Percentiles rank a stretch among this genome's conserved stretches.
These are phyloP conservation scores for Meteorus sp. DNA, from an alignment of 1,140 invertebrate genomes.

Conservation along the genomic window DNA sequence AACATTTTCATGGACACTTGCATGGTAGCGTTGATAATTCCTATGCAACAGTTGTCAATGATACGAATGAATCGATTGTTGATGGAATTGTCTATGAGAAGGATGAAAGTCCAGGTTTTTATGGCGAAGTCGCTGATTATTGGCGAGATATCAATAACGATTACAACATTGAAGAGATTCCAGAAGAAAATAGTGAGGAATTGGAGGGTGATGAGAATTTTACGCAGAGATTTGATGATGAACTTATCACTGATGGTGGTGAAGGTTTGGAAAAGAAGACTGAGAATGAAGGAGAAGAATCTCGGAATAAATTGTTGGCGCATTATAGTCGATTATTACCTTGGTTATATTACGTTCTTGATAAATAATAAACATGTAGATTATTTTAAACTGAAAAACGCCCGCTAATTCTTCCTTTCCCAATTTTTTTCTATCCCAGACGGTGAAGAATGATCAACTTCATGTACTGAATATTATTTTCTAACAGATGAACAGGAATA, in stretches of 20 bases:
- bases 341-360: conserved; percentile 45
- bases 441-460: no score
- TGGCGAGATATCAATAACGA: conserved; percentile 33
- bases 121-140: conserved; percentile 43
- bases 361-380: conserved; percentile 29
- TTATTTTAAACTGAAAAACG: not conserved
- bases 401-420: conserved; percentile 10
- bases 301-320: conserved; percentile 38
- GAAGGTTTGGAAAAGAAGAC: conserved; percentile 13
- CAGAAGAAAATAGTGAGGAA: not conserved
- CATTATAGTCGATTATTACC: conserved; percentile 47
- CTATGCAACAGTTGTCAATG: no score
- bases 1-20: conserved; percentile 43
- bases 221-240: not conserved
- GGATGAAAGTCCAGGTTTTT: conserved; percentile 46
- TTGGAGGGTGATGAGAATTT: conserved; percentile 13
- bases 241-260: not conserved
- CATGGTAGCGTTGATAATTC: no score
- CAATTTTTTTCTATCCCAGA: conserved; percentile 1
- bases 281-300: no score
- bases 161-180: conserved; percentile 19
- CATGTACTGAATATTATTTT: no score
- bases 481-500: no score
- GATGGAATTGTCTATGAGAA: conserved; percentile 26
- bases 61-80: no score